Conservation (phyloP, 2,797 vertebrate species). For the Lithobates pipiens region DNA sequence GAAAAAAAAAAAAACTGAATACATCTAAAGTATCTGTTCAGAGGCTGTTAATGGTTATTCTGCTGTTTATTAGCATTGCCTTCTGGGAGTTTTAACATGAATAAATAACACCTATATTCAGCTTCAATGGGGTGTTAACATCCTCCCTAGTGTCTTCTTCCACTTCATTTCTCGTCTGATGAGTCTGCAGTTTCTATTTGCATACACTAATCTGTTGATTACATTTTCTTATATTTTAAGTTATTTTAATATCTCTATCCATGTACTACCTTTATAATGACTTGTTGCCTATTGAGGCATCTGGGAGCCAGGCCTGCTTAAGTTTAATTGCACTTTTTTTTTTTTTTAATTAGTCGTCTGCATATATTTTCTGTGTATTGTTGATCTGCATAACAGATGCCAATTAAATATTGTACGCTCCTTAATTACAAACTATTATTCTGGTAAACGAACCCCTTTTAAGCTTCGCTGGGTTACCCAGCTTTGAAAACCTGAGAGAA, state of each 20-base stretch:
- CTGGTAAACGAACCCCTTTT: slow-evolving; percentile 74
- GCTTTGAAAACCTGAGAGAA: slow-evolving; percentile 68
- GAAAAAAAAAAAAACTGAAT: not conserved
- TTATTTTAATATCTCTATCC: not conserved
- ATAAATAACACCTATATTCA: slow-evolving; percentile 10
- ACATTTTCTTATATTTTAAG: not conserved
- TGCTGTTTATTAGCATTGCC: not conserved
- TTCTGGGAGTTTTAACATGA: not conserved
- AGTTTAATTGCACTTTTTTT: slow-evolving; percentile 46
- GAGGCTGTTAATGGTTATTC: not conserved
- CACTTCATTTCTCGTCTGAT: slow-evolving; percentile 4
- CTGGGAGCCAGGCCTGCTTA: slow-evolving; percentile 28
- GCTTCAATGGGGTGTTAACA: slow-evolving; percentile 7
- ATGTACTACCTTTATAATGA: slow-evolving; percentile 4
- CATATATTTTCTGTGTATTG: slow-evolving; percentile 51
- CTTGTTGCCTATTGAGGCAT: slow-evolving; percentile 38
- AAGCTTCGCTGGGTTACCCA: slow-evolving; percentile 74
- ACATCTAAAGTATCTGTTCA: not conserved
- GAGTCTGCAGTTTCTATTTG: not conserved
- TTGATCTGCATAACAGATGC: slow-evolving; percentile 67
- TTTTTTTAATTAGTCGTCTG: slow-evolving; percentile 42
- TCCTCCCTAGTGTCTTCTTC: slow-evolving; percentile 11
- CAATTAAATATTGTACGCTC: slow-evolving; percentile 73
- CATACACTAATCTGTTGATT: not conserved
- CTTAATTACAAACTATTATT: slow-evolving; percentile 77